phyloP scores from a whole-genome alignment of 2,113 vertebrate species.

The Atherinomorus stipes region DNA sequence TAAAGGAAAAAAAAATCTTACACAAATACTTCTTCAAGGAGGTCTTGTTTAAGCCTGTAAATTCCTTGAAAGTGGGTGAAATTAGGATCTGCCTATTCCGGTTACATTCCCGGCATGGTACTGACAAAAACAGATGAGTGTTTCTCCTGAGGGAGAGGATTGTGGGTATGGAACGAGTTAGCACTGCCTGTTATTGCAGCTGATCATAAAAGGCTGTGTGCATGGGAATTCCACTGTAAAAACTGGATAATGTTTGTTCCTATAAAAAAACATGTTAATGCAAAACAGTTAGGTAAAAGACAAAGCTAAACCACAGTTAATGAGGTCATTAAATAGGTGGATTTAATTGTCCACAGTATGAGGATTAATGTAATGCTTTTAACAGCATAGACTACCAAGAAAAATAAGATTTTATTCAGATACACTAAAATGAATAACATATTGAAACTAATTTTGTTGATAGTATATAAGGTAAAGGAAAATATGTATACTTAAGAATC shows the following conservation, averaged over 20 bases:
- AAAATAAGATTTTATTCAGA: constrained; percentile 14
- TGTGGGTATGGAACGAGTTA: constrained; percentile 77
- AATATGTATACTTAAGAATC: too few relatives aligned
- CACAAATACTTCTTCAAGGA: constrained; percentile 72
- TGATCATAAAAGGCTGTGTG: constrained; percentile 76
- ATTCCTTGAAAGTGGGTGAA: constrained; percentile 76
- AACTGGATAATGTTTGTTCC: constrained; percentile 66
- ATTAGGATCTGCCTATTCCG: constrained; percentile 68
- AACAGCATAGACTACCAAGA: constrained; percentile 9
- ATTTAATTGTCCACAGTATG: constrained; percentile 35
- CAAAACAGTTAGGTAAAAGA: constrained; percentile 63
- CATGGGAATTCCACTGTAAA: constrained; percentile 75
- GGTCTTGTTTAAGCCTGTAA: constrained; percentile 73
- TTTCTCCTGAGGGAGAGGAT: constrained; percentile 73
- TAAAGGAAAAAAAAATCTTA: constrained; percentile 8
- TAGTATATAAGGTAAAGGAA: too few relatives aligned
- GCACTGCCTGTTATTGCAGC: constrained; percentile 79
- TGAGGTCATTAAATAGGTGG: constrained; percentile 40
- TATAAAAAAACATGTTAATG: constrained; percentile 71
- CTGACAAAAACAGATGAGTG: constrained; percentile 78
- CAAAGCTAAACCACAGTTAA: constrained; percentile 33
- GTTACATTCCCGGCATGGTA: constrained; percentile 70
- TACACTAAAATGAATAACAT: background rate
- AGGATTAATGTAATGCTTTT: constrained; percentile 38
- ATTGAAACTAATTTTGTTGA: background rate